Base-by-base conservation (phyloP, 35 echinoderm and acorn worm species). In the Ophiothrix spiculata region DNA sequence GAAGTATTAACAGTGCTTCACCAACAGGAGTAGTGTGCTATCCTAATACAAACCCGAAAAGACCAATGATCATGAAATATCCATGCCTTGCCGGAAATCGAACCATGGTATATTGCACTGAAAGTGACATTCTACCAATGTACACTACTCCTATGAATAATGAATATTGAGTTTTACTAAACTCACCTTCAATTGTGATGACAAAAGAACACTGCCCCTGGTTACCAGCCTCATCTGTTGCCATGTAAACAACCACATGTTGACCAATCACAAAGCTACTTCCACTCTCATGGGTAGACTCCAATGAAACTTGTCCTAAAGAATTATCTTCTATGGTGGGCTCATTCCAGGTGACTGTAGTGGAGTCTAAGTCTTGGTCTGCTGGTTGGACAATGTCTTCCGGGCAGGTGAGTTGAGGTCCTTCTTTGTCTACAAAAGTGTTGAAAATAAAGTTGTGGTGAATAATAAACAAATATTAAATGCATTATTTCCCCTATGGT, bases 211-310 rank as follows among this genome's bases (percentile, higher is more conserved):
- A 69, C 60, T 69, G 60, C 29, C 60, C 60, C 25, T 12, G 6
- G 23, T 69, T 69, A 69, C 60, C 60, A 69, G 10, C 25, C 60
- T 69, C 60, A n/a, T 69, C 60, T 69, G 60, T 69, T 69, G 60
- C 60, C 60, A 28, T 69, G 60, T 69, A 69, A 69, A 69, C 60
- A 10, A 69, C 42, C 8, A 69, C 60, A 69, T 69, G 1, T 69
- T 69, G 60, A 69, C 60, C 60, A 69, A 69, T 69, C 42, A 69
- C 60, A 69, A 69, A 69, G 60, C 6, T 69, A 28, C 42, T 49
- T 69, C 8, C 60, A 69, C 60, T 69, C 16, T n/a, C 60, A 10
- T 15, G 3, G 29, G 17, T 69, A 69, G 60, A 49, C 60, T 69
- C 60, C n/a, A n/a, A n/a, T n/a, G n/a, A n/a, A n/a, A n/a, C n/a